Conservation (phyloP, 2,113 vertebrate species). For the Cettia cetti region DNA sequence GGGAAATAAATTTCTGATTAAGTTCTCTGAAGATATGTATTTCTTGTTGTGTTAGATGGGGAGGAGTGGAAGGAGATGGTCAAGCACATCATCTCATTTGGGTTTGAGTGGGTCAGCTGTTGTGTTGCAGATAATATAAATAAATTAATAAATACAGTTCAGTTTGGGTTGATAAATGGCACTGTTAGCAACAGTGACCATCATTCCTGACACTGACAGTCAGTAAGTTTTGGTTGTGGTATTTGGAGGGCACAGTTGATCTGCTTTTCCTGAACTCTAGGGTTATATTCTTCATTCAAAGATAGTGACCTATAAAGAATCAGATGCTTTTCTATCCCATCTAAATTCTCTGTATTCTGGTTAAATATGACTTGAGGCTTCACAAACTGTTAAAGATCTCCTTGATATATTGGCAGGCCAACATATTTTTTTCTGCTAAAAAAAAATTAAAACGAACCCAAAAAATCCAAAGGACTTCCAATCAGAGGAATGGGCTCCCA, state of each 20-base stretch:
- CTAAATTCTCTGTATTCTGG: not conserved
- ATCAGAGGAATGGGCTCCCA: not conserved
- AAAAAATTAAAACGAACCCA: not conserved
- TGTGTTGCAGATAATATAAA: not conserved
- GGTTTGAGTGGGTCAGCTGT: not conserved
- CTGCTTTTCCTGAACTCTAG: not conserved
- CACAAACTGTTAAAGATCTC: not conserved
- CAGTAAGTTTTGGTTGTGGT: not conserved
- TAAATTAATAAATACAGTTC: not conserved
- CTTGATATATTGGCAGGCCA: not conserved
- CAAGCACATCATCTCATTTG: not conserved
- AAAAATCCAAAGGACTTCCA: slow-evolving; percentile 21
- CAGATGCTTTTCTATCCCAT: not conserved
- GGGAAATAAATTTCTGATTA: not conserved
- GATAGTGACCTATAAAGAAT: not conserved
- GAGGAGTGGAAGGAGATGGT: not conserved
- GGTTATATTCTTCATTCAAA: not conserved
- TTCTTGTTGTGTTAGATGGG: not conserved
- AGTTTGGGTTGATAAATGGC: not conserved
- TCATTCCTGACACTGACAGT: not conserved
- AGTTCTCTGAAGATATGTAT: not conserved
- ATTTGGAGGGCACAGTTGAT: not conserved
- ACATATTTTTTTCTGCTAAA: not conserved
- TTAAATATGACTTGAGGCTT: not conserved
- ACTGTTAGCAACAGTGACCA: not conserved